Percentiles rank a stretch among this genome's conserved stretches.
phyloP scores from a whole-genome alignment of 1,140 invertebrate species.

The Metopolophium dirhodum region DNA sequence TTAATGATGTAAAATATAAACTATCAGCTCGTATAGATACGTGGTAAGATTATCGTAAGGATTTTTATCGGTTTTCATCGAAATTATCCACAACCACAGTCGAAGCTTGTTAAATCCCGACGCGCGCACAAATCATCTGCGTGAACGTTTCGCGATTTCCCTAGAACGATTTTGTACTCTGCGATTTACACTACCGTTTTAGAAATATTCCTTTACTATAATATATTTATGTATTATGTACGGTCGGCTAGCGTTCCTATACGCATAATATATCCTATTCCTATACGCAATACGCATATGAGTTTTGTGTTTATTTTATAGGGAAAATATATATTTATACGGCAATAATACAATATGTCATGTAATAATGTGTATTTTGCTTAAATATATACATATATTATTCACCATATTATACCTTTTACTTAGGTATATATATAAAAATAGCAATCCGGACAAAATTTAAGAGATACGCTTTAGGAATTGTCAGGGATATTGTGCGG shows the following conservation, averaged over 20 bases:
- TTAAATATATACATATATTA: not conserved
- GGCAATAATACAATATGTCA: conserved; percentile 9
- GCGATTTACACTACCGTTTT: not conserved
- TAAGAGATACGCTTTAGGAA: conserved; percentile 9
- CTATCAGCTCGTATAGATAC: not conserved
- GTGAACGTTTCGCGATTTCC: not conserved
- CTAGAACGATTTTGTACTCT: not conserved
- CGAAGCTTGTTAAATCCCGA: not conserved
- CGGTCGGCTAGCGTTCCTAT: not conserved
- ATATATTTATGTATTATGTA: not conserved
- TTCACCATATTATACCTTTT: not conserved
- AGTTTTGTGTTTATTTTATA: conserved; percentile 18
- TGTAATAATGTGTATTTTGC: conserved; percentile 16
- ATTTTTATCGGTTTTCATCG: not conserved
- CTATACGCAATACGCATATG: not conserved
- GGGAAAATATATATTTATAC: not conserved
- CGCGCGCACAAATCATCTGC: not conserved
- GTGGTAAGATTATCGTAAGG: not conserved
- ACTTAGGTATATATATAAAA: not conserved
- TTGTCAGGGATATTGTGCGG: not conserved
- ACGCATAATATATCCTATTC: not conserved
- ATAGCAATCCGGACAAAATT: not conserved
- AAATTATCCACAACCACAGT: not conserved
- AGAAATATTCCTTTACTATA: not conserved
- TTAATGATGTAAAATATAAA: not conserved